These are phyloP conservation scores for Craterocephalus amniculus DNA, from an alignment of 2,797 vertebrate genomes.

Conservation along the genomic window DNA sequence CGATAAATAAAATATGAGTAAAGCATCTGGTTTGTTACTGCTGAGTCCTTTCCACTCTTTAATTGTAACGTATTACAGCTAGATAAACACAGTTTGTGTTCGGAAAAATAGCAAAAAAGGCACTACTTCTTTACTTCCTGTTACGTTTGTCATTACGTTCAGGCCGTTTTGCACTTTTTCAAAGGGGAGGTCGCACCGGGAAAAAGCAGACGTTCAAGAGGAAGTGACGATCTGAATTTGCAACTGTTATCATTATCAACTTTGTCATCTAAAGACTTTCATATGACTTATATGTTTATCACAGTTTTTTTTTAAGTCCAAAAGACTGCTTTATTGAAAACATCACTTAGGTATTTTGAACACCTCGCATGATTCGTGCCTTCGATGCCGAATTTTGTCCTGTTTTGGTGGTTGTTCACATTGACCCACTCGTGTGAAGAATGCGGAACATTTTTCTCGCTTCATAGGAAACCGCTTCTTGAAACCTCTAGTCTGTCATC, in stretches of 20 bases:
- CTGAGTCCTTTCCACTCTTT: accelerated
- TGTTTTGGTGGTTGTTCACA: constrained; percentile 53
- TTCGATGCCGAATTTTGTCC: neutral
- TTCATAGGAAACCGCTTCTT: constrained; percentile 67
- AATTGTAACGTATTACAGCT: no score
- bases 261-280: constrained; percentile 47
- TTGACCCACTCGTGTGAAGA: constrained; percentile 64
- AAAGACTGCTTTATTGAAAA: accelerated
- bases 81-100: neutral
- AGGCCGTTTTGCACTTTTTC: constrained; percentile 20
- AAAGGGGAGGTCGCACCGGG: constrained; percentile 78
- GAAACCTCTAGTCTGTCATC: constrained; percentile 18
- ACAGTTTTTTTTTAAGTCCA: neutral
- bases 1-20: neutral
- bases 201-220: constrained; percentile 77
- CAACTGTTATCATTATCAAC: constrained; percentile 74
- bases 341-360: accelerated
- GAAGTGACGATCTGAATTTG: constrained; percentile 86
- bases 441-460: constrained; percentile 79
- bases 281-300: neutral
- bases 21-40: neutral
- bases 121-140: constrained; percentile 37
- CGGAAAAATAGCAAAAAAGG: neutral
- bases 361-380: neutral
- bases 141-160: neutral